A percentile compares a stretch with the other conserved stretches of the same genome.
Evolutionary conservation across 35 echinoderm and acorn worm genomes (phyloP).

Genomic region (Apostichopus japonicus): DNA sequence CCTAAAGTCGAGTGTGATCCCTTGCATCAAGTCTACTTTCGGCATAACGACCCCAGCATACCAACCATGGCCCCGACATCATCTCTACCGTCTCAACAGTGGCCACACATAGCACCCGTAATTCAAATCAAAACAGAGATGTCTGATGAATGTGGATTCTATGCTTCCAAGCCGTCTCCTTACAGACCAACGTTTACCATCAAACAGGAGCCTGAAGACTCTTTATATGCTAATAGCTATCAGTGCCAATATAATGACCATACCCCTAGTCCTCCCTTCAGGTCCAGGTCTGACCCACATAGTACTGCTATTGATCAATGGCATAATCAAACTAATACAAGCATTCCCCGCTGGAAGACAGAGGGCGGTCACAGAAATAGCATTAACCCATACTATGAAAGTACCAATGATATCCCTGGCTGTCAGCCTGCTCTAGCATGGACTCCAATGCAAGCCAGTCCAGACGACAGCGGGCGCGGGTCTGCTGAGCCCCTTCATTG

Average conservation of each 20-base stretch:
- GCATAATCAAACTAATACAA: slow-evolving; percentile 6
- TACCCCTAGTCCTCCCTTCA: not conserved
- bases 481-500: slow-evolving; percentile 56
- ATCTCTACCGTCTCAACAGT: slow-evolving; percentile 30
- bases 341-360: not conserved
- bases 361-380: not conserved
- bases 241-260: slow-evolving; percentile 39
- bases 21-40: slow-evolving; percentile 79
- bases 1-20: slow-evolving; percentile 89
- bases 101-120: slow-evolving; percentile 20
- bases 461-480: slow-evolving; percentile 36
- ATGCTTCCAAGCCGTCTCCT: slow-evolving; percentile 4
- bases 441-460: slow-evolving; percentile 45
- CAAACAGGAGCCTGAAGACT: slow-evolving; percentile 42
- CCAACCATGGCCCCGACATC: slow-evolving; percentile 30
- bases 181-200: slow-evolving; percentile 28
- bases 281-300: not conserved
- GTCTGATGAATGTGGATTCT: slow-evolving; percentile 12
- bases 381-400: slow-evolving; percentile 32
- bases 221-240: slow-evolving; percentile 1
- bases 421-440: slow-evolving; percentile 9
- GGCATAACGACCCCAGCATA: slow-evolving; percentile 50
- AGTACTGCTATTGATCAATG: not conserved
- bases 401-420: not conserved
- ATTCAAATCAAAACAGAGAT: slow-evolving; percentile 62